These are phyloP conservation scores for Geococcyx californianus DNA, from an alignment of 2,113 vertebrate species.

Conservation along the genomic window DNA sequence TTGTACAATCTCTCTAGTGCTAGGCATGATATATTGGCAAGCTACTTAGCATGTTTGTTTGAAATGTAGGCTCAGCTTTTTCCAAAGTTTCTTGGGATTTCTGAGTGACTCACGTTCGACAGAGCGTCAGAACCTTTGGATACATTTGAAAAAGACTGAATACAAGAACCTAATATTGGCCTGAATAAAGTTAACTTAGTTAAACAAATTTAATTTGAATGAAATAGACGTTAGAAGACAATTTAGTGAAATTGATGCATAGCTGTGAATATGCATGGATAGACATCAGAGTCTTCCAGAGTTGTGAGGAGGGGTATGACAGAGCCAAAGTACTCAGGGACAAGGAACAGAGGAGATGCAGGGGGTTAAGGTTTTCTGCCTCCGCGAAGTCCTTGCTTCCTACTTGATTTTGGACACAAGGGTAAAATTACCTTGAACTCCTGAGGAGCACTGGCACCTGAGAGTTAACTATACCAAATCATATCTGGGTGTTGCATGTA, in stretches of 20 bases:
- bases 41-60: not conserved
- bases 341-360: not conserved
- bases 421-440: not conserved
- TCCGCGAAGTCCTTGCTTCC: not conserved
- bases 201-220: constrained; percentile 29
- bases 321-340: not conserved
- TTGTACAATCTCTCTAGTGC: not conserved
- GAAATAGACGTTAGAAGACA: not conserved
- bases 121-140: not conserved
- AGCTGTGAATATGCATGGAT: not conserved
- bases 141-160: not conserved
- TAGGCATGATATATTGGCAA: not conserved
- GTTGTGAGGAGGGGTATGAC: not conserved
- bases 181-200: constrained; percentile 18
- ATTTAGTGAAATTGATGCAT: not conserved
- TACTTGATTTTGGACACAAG: not conserved
- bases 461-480: not conserved
- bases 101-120: not conserved
- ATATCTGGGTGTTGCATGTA: not conserved
- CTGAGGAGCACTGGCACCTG: not conserved
- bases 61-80: constrained; percentile 1
- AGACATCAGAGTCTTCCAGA: not conserved
- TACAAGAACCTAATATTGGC: not conserved
- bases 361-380: not conserved
- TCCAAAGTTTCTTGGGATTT: constrained; percentile 1